phyloP scores from a whole-genome alignment of 92 coral and sea anemone species.

The Siderastrea siderea region DNA sequence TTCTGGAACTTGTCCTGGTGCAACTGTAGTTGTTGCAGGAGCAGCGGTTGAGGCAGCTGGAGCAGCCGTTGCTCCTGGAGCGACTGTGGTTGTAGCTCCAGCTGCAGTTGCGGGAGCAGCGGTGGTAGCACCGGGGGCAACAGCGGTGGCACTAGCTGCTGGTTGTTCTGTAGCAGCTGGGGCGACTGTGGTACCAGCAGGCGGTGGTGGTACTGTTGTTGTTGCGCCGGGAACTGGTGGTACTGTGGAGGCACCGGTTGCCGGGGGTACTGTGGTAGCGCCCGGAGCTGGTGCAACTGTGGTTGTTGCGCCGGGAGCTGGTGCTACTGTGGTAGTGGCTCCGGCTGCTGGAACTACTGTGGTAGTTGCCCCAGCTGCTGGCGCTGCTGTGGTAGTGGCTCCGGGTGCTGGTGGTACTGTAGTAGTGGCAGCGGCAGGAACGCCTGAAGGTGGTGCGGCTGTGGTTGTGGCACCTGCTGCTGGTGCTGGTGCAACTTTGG shows the following conservation, averaged over 20 bases:
- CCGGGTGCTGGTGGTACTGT: not conserved
- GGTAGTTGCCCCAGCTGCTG: not conserved
- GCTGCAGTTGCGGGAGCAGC: not conserved
- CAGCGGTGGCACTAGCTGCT: not conserved
- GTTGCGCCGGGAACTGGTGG: not conserved
- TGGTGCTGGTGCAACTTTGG: conserved; percentile 9
- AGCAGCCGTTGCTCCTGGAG: not conserved
- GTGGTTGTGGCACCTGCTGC: not conserved
- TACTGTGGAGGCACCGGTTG: not conserved
- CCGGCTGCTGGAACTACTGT: not conserved
- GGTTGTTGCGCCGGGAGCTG: not conserved
- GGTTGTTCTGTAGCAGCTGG: not conserved
- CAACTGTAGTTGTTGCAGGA: not conserved
- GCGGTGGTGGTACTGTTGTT: not conserved
- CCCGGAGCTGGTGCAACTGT: conserved; percentile 1
- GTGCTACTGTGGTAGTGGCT: not conserved
- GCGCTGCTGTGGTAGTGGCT: not conserved
- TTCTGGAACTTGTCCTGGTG: not conserved
- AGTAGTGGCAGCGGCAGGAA: not conserved
- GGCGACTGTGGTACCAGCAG: not conserved
- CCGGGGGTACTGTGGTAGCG: conserved; percentile 5
- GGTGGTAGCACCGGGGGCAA: not conserved
- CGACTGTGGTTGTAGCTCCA: not conserved
- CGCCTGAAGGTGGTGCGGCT: not conserved
- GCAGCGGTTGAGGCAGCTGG: not conserved